A percentile compares a stretch with the other conserved stretches of the same genome.
Evolutionary conservation across 2,113 vertebrate species (phyloP).

Genomic region (Chunga burmeisteri): DNA sequence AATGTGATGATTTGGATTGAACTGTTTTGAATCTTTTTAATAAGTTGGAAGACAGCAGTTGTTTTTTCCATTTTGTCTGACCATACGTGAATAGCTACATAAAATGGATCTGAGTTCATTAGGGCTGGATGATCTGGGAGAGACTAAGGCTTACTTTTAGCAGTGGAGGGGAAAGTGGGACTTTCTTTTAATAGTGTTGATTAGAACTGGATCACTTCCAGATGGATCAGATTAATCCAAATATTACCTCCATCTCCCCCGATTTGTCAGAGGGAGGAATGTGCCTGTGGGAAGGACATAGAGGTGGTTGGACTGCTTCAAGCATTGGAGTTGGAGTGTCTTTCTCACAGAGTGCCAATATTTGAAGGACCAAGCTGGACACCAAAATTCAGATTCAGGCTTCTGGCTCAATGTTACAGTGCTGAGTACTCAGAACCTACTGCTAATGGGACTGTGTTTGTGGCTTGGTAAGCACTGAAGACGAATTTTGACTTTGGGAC

Average conservation of each 20-base stretch:
- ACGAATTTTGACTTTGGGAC: background rate
- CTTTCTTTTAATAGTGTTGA: background rate
- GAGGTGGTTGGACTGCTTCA: background rate
- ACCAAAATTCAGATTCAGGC: background rate
- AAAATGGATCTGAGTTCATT: background rate
- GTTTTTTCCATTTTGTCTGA: constrained; percentile 13
- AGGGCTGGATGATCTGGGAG: background rate
- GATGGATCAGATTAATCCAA: background rate
- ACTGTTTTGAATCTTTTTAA: background rate
- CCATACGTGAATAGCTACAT: background rate
- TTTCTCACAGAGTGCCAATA: background rate
- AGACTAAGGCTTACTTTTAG: background rate
- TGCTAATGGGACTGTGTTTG: background rate
- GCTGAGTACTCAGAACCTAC: background rate
- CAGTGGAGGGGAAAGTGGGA: background rate
- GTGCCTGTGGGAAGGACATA: background rate
- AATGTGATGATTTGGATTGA: background rate
- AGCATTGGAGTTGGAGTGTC: background rate
- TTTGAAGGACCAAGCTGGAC: background rate
- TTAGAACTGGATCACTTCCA: constrained; percentile 14
- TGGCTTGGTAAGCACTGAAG: background rate
- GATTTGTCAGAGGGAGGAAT: background rate
- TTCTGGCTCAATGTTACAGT: background rate
- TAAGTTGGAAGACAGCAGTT: background rate
- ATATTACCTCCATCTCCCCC: background rate